Percentiles rank a stretch among this genome's conserved stretches.
phyloP scores from a whole-genome alignment of 2,797 vertebrate genomes.

The Salarias fasciatus region DNA sequence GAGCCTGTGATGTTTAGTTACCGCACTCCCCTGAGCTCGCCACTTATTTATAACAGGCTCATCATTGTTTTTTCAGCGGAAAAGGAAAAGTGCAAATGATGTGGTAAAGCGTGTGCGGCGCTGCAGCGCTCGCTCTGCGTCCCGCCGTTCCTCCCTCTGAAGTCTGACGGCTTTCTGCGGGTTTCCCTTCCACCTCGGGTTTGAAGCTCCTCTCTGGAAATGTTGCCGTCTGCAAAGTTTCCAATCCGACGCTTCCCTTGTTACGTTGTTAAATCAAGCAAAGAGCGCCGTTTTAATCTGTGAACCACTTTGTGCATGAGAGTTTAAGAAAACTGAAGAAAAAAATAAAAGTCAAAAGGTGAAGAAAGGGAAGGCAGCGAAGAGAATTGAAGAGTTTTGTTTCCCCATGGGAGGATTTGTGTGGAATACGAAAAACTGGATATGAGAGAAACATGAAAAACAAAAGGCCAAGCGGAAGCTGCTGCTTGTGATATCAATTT shows the following conservation, averaged over 20 bases:
- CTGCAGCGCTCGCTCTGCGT: no score
- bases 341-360: slow-evolving; percentile 16
- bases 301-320: not conserved
- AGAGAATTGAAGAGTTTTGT: slow-evolving; percentile 17
- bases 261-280: slow-evolving; percentile 28
- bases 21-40: no score
- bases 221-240: slow-evolving; percentile 20
- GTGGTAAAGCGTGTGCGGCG: no score
- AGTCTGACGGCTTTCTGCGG: slow-evolving; percentile 16
- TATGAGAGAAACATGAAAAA: slow-evolving; percentile 28
- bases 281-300: slow-evolving; percentile 18
- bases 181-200: slow-evolving; percentile 16
- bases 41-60: no score
- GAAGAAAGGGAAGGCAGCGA: not conserved
- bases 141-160: slow-evolving; percentile 3
- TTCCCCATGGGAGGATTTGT: slow-evolving; percentile 17
- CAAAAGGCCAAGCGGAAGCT: slow-evolving; percentile 30
- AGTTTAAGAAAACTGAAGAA: no score
- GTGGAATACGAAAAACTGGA: slow-evolving; percentile 9
- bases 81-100: no score
- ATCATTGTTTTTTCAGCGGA: no score
- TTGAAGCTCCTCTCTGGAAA: slow-evolving; percentile 24
- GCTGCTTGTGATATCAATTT: slow-evolving; percentile 26
- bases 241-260: slow-evolving; percentile 15
- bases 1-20: no score